A percentile compares a stretch with the other conserved stretches of the same genome.
Conservation (phyloP, 2,797 vertebrate genomes). For the Vipera ursinii region DNA sequence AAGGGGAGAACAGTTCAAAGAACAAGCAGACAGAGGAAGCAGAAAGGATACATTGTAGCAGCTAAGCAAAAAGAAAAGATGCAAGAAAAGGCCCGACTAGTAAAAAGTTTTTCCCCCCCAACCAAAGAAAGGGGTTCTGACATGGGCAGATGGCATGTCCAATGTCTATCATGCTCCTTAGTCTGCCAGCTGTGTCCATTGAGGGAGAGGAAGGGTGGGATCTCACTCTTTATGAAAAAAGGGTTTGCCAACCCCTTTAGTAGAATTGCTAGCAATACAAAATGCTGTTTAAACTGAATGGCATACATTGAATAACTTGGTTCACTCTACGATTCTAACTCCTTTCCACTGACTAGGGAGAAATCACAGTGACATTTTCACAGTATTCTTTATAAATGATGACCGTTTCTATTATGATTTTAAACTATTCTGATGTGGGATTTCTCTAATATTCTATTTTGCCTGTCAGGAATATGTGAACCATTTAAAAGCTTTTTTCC, state of each 20-base stretch:
- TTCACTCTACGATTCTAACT: background rate
- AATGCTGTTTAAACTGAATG: background rate
- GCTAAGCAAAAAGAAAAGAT: too few species aligned
- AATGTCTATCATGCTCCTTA: background rate
- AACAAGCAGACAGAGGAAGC: too few species aligned
- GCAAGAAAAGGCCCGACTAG: too few species aligned
- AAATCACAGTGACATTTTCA: background rate
- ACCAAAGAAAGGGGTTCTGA: too few species aligned
- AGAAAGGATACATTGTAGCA: too few species aligned
- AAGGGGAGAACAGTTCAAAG: too few species aligned
- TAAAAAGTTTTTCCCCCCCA: too few species aligned
- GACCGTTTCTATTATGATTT: background rate
- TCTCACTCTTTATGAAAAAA: background rate
- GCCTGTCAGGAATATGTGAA: background rate
- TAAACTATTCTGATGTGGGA: background rate
- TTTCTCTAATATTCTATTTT: background rate
- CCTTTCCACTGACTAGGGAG: background rate
- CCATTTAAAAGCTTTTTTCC: background rate
- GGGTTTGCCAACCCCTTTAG: background rate
- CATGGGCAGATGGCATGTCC: background rate
- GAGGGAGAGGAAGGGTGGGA: background rate
- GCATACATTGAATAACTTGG: background rate
- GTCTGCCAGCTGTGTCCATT: background rate
- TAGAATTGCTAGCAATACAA: background rate
- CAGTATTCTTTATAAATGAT: background rate